phyloP scores from a whole-genome alignment of 2,888 invertebrate species.

The Schizotus pectinicornis region DNA sequence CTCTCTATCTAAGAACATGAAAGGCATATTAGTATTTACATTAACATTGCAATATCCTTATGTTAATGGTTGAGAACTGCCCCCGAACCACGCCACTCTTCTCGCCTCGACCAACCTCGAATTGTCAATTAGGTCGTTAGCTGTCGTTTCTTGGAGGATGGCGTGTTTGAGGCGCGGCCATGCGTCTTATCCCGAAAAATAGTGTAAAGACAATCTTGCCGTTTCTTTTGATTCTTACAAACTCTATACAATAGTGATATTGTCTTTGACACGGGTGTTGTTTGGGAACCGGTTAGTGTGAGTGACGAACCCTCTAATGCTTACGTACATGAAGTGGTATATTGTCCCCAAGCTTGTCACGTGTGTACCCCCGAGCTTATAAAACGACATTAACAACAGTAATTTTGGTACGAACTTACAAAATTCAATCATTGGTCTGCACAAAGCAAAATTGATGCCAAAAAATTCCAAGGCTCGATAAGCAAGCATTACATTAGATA shows the following conservation, averaged over 20 bases:
- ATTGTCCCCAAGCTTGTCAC: conserved; percentile 11
- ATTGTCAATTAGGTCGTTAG: too few relatives aligned
- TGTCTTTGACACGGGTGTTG: conserved; percentile 18
- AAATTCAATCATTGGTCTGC: conserved; percentile 11
- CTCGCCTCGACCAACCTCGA: too few relatives aligned
- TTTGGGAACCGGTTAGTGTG: neutral
- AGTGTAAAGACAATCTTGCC: conserved; percentile 16
- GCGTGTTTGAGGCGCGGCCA: too few relatives aligned
- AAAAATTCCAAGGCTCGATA: conserved; percentile 19
- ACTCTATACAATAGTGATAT: conserved; percentile 9
- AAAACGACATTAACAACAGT: conserved; percentile 2
- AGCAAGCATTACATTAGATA: conserved; percentile 24
- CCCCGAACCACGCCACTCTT: too few relatives aligned
- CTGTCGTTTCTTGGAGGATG: too few relatives aligned
- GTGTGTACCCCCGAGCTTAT: neutral
- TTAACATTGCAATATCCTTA: conserved; percentile 25
- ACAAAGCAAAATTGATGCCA: conserved; percentile 20
- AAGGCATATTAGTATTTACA: conserved; percentile 32
- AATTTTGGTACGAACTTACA: conserved; percentile 2
- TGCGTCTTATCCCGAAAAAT: neutral
- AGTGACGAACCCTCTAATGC: too few relatives aligned
- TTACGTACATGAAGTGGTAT: neutral
- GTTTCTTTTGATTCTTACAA: conserved; percentile 16
- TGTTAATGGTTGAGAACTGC: neutral
- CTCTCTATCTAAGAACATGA: conserved; percentile 25